phyloP scores from a whole-genome alignment of 37 sponge, comb jelly and placozoan genomes.

The Beroe ovata region DNA sequence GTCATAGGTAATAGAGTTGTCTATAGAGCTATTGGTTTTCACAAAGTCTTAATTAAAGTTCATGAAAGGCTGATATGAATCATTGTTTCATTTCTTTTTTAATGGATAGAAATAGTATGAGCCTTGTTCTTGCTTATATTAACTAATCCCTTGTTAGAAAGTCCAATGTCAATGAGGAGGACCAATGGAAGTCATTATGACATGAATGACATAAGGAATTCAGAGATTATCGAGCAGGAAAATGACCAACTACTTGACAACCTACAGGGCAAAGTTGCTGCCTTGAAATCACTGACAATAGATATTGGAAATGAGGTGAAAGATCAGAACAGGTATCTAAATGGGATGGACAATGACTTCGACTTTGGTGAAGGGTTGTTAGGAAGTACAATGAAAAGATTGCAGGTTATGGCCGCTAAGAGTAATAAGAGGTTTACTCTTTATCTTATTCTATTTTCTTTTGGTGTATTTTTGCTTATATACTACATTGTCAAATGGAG shows the following conservation, averaged over 20 bases:
- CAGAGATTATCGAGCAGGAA: slow-evolving; percentile 43
- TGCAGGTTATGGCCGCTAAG: slow-evolving; percentile 53
- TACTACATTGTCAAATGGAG: slow-evolving; percentile 61
- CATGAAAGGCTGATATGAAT: no score
- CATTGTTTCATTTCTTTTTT: no score
- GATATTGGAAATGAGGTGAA: slow-evolving; percentile 48
- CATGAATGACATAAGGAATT: slow-evolving; percentile 48
- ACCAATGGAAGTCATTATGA: background rate
- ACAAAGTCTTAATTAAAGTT: no score
- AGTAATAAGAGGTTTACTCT: slow-evolving; percentile 56
- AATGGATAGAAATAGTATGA: no score
- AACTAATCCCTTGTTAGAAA: no score
- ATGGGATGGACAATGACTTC: slow-evolving; percentile 65
- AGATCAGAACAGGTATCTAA: slow-evolving; percentile 65
- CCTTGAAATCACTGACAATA: slow-evolving; percentile 49
- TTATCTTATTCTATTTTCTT: slow-evolving; percentile 19
- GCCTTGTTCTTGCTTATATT: no score
- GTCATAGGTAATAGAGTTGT: no score
- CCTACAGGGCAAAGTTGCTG: slow-evolving; percentile 47
- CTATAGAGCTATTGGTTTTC: no score
- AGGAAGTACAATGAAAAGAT: slow-evolving; percentile 49
- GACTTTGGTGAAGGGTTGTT: slow-evolving; percentile 59
- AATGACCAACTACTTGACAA: slow-evolving; percentile 20
- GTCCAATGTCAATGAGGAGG: background rate
- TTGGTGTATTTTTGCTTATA: slow-evolving; percentile 27